Percentiles rank a stretch among this genome's conserved stretches.
These are phyloP conservation scores for Colletes latitarsis DNA, from an alignment of 1,140 invertebrate genomes.

Conservation along the genomic window DNA sequence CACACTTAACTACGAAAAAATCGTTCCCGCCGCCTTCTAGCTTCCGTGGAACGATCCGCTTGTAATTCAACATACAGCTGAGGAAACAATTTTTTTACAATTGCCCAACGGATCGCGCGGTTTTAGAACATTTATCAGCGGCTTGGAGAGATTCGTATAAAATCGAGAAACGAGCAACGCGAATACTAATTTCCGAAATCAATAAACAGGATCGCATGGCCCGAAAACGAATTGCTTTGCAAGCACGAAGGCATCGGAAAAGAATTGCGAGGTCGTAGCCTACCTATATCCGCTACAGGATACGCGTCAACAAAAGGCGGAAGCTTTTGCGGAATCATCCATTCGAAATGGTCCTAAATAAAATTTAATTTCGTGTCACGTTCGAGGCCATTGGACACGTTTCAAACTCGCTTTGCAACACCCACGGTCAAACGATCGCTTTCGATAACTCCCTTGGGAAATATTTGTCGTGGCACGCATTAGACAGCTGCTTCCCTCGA, in stretches of 20 bases:
- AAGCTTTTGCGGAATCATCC: conserved; percentile 30
- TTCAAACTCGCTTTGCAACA: neutral
- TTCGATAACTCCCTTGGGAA: neutral
- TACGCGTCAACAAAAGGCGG: conserved; percentile 22
- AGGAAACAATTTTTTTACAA: neutral
- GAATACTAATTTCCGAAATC: neutral
- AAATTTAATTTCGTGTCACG: conserved; percentile 56
- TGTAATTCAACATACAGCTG: neutral
- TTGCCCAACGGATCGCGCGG: too few relatives aligned
- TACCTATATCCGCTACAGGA: conserved; percentile 30
- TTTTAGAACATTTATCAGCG: neutral
- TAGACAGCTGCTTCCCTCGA: too few relatives aligned
- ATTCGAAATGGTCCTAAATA: conserved; percentile 16
- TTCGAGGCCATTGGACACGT: conserved; percentile 14
- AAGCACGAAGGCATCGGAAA: conserved; percentile 18
- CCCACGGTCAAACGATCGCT: neutral
- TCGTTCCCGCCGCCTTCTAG: neutral
- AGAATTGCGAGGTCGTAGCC: conserved; percentile 50
- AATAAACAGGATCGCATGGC: neutral
- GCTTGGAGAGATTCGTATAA: neutral
- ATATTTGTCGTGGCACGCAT: neutral
- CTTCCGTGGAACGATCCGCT: too few relatives aligned
- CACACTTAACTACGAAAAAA: neutral
- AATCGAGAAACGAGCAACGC: neutral
- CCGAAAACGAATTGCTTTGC: neutral